Percentiles rank a stretch among this genome's conserved stretches.
These are phyloP conservation scores for Parapristionchus giblindavisi DNA, from an alignment of 2,888 invertebrate species.

Conservation along the genomic window DNA sequence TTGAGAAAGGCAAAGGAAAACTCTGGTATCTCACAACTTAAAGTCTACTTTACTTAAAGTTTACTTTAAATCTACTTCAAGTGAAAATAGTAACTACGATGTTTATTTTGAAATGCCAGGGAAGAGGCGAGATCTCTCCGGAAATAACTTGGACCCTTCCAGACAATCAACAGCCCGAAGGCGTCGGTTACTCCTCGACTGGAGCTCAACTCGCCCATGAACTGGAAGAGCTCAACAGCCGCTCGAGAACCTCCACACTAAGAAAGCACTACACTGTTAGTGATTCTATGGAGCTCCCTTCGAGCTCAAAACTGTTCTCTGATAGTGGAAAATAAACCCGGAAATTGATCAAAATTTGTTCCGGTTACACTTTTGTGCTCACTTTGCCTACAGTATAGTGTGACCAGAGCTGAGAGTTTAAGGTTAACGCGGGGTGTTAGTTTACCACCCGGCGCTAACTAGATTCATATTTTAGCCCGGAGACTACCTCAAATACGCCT, in stretches of 20 bases:
- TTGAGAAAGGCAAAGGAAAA: too few relatives aligned
- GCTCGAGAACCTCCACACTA: constrained; percentile 65
- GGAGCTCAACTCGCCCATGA: constrained; percentile 69
- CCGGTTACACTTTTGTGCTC: background rate
- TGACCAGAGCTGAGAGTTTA: too few relatives aligned
- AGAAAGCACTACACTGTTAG: constrained; percentile 69
- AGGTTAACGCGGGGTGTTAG: too few relatives aligned
- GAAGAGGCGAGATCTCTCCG: too few relatives aligned
- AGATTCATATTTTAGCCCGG: constrained; percentile 61
- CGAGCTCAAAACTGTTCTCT: background rate
- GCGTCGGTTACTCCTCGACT: constrained; percentile 50
- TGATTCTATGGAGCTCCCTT: too few relatives aligned
- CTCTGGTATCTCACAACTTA: too few relatives aligned
- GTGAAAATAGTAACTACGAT: too few relatives aligned
- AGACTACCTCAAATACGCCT: constrained; percentile 68
- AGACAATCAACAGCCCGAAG: constrained; percentile 69
- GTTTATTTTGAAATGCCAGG: too few relatives aligned
- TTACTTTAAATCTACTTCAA: too few relatives aligned
- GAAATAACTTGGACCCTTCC: constrained; percentile 37
- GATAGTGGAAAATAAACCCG: background rate
- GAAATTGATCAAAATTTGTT: background rate
- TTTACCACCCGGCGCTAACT: too few relatives aligned
- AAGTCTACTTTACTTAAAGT: too few relatives aligned
- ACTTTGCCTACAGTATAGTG: too few relatives aligned
- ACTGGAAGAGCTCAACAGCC: constrained; percentile 63